Evolutionary conservation across 2,888 invertebrate genomes (phyloP).

Genomic region (Lamellibrachia satsuma): DNA sequence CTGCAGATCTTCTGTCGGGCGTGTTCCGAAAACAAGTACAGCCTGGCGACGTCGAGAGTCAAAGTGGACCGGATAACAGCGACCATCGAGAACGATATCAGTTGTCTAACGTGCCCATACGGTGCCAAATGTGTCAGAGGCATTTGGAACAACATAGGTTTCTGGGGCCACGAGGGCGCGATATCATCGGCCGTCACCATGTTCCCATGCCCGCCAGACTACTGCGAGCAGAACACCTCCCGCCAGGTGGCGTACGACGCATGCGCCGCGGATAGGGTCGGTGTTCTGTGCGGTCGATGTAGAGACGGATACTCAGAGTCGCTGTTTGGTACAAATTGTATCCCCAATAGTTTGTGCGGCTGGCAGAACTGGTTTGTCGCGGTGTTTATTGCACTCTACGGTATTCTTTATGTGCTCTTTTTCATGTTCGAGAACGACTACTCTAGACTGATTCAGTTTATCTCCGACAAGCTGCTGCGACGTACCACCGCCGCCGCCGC

Average conservation of each 20-base stretch:
- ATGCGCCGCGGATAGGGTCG: slow-evolving; percentile 32
- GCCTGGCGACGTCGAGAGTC: slow-evolving; percentile 18
- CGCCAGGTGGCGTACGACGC: slow-evolving; percentile 19
- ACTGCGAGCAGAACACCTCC: slow-evolving; percentile 32
- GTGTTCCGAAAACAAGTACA: slow-evolving; percentile 32
- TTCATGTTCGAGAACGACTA: slow-evolving; percentile 39
- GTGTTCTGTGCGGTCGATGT: slow-evolving; percentile 37
- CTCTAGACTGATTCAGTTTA: not conserved
- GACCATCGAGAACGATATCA: slow-evolving; percentile 21
- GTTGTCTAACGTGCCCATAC: slow-evolving; percentile 31
- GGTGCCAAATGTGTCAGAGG: slow-evolving; percentile 31
- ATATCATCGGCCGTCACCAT: slow-evolving; percentile 27
- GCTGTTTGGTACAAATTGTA: slow-evolving; percentile 32
- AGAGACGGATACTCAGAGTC: slow-evolving; percentile 36
- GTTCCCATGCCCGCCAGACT: slow-evolving; percentile 37
- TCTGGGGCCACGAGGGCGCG: slow-evolving; percentile 30
- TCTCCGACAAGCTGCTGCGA: not conserved
- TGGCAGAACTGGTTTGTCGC: slow-evolving; percentile 18
- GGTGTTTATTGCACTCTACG: slow-evolving; percentile 30
- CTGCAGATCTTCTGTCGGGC: slow-evolving; percentile 30
- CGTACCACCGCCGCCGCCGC: not conserved
- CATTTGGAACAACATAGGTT: slow-evolving; percentile 31
- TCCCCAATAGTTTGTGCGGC: slow-evolving; percentile 30
- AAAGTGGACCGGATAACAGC: not conserved
- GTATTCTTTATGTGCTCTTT: slow-evolving; percentile 35